Conservation (phyloP, 1,140 invertebrate species). For the Drosophila dunni region DNA sequence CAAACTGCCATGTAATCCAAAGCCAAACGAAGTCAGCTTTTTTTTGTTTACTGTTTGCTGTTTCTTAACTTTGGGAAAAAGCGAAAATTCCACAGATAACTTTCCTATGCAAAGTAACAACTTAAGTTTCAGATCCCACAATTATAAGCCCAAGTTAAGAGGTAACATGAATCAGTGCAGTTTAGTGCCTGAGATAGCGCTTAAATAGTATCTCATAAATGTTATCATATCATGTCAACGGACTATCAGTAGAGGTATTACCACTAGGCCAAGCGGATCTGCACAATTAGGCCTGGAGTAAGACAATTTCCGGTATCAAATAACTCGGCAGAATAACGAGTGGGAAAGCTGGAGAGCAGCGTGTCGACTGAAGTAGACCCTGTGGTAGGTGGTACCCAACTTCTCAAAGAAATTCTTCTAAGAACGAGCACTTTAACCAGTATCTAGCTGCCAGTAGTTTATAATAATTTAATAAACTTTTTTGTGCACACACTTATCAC, state of each 20-base stretch:
- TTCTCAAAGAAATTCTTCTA: too few species aligned
- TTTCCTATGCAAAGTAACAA: constrained; percentile 43
- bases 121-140: constrained; percentile 49
- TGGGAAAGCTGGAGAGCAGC: too few species aligned
- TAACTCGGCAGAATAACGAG: not conserved
- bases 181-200: constrained; percentile 10
- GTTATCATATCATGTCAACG: constrained; percentile 40
- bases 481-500: too few species aligned
- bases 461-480: too few species aligned
- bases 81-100: constrained; percentile 55
- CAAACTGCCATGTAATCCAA: constrained; percentile 23
- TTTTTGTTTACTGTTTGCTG: constrained; percentile 7
- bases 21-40: constrained; percentile 42
- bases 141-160: constrained; percentile 52
- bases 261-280: constrained; percentile 44
- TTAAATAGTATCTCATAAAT: constrained; percentile 13
- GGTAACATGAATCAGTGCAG: constrained; percentile 16
- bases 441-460: too few species aligned
- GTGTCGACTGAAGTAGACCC: too few species aligned
- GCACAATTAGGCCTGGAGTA: constrained; percentile 44
- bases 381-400: too few species aligned
- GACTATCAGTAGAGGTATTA: constrained; percentile 14
- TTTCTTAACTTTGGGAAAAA: constrained; percentile 56
- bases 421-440: too few species aligned
- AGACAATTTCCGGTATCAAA: constrained; percentile 46